Percentiles rank a stretch among this genome's conserved stretches.
Evolutionary conservation across 2,888 invertebrate species (phyloP).

Genomic region (Ethmia dodecea): DNA sequence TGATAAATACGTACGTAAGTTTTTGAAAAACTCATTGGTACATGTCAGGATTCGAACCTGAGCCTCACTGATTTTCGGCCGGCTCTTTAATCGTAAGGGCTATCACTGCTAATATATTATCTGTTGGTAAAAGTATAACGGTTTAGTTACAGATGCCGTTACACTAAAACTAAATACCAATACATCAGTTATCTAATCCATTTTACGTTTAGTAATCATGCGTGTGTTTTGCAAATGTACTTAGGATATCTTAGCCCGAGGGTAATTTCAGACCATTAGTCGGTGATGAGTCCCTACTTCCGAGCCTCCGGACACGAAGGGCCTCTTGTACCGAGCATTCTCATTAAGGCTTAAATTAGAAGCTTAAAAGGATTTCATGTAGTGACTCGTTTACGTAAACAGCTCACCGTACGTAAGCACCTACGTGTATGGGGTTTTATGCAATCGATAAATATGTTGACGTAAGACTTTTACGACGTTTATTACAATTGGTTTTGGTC

Average conservation of each 20-base stretch:
- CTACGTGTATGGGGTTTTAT: slow-evolving; percentile 21
- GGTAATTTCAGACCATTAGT: slow-evolving; percentile 62
- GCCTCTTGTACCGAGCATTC: slow-evolving; percentile 38
- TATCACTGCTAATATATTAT: too few relatives aligned
- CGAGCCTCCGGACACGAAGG: slow-evolving; percentile 58
- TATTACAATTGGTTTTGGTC: too few relatives aligned
- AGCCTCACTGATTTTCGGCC: too few relatives aligned
- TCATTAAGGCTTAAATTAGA: slow-evolving; percentile 63
- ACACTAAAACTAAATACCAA: too few relatives aligned
- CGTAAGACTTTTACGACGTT: too few relatives aligned
- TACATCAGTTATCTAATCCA: not conserved
- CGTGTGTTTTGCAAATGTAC: slow-evolving; percentile 6
- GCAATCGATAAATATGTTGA: too few relatives aligned
- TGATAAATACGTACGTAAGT: too few relatives aligned
- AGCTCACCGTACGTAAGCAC: slow-evolving; percentile 23
- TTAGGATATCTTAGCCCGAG: slow-evolving; percentile 32
- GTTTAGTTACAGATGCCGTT: too few relatives aligned
- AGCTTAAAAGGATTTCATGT: slow-evolving; percentile 41
- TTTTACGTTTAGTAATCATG: slow-evolving; percentile 2
- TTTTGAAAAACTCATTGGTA: too few relatives aligned
- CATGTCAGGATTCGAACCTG: too few relatives aligned
- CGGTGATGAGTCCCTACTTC: slow-evolving; percentile 63
- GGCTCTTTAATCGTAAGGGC: too few relatives aligned
- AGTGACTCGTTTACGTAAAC: slow-evolving; percentile 45
- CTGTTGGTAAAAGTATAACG: too few relatives aligned